Conservation (phyloP, 1,140 invertebrate species). For the Kradibia gibbosae region DNA sequence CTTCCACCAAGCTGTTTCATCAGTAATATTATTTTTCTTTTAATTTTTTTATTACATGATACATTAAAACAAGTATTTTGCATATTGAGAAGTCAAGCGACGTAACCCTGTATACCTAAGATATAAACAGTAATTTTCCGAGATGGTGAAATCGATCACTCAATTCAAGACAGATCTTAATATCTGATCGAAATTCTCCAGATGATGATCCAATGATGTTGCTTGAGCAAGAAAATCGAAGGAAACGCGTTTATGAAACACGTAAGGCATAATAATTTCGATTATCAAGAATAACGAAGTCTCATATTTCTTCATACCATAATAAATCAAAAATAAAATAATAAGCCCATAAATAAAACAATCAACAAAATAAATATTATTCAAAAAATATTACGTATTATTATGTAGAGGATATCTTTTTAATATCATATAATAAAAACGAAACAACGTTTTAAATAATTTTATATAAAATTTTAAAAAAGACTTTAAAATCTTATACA, state of each 20-base stretch:
- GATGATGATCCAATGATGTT: neutral
- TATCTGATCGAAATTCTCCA: neutral
- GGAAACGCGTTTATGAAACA: neutral
- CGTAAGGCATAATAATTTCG: neutral
- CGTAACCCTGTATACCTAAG: neutral
- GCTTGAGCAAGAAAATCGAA: neutral
- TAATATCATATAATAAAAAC: no score
- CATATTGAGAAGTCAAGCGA: slow-evolving; percentile 24
- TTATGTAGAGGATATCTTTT: no score
- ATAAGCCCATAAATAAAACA: no score
- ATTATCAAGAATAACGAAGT: neutral
- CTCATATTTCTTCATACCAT: neutral
- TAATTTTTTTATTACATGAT: neutral
- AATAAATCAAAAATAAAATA: no score
- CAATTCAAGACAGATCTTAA: slow-evolving; percentile 26
- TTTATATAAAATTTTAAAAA: no score
- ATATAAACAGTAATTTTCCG: slow-evolving; percentile 24
- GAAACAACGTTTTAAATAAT: no score
- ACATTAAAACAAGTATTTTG: slow-evolving; percentile 29
- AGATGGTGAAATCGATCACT: neutral
- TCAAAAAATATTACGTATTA: no score
- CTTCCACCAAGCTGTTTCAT: slow-evolving; percentile 13
- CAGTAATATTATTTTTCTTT: slow-evolving; percentile 25
- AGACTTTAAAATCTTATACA: no score
- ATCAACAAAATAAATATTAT: no score